These are phyloP conservation scores for Anodontia alba DNA, from an alignment of 2,888 invertebrate species.

Conservation along the genomic window DNA sequence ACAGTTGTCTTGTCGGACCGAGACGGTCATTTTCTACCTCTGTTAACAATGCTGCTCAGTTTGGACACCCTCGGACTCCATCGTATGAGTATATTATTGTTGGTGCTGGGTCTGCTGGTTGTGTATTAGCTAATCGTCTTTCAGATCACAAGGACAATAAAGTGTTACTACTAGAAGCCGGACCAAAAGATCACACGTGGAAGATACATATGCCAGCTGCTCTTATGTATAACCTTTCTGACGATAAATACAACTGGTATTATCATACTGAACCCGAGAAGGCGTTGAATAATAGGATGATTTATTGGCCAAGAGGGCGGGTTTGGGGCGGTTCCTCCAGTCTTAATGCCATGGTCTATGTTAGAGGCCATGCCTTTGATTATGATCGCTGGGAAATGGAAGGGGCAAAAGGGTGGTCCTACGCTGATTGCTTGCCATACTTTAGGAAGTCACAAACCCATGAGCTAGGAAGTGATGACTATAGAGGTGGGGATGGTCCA, in stretches of 20 bases:
- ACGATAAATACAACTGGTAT: constrained; percentile 85
- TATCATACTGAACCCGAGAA: constrained; percentile 86
- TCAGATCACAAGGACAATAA: constrained; percentile 82
- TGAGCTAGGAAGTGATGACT: constrained; percentile 85
- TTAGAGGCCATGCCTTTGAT: constrained; percentile 90
- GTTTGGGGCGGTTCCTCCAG: constrained; percentile 94
- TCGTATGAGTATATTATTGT: constrained; percentile 81
- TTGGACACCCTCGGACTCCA: too few species aligned
- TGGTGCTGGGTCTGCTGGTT: constrained; percentile 84
- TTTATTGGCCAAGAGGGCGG: constrained; percentile 86
- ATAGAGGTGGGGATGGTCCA: constrained; percentile 85
- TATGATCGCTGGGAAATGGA: constrained; percentile 92
- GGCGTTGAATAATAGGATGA: constrained; percentile 84
- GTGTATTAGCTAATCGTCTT: constrained; percentile 86
- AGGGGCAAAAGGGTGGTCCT: constrained; percentile 93
- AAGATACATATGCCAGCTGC: constrained; percentile 87
- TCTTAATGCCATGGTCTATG: constrained; percentile 93
- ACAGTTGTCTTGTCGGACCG: too few species aligned
- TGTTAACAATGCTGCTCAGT: too few species aligned
- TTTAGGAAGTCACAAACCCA: constrained; percentile 87
- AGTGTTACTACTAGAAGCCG: constrained; percentile 85
- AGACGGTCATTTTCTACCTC: too few species aligned
- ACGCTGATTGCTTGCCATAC: constrained; percentile 89
- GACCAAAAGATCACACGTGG: constrained; percentile 85
- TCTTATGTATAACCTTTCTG: constrained; percentile 86